phyloP scores from a whole-genome alignment of 2,113 vertebrate genomes.

The Gallinago jamesoni region DNA sequence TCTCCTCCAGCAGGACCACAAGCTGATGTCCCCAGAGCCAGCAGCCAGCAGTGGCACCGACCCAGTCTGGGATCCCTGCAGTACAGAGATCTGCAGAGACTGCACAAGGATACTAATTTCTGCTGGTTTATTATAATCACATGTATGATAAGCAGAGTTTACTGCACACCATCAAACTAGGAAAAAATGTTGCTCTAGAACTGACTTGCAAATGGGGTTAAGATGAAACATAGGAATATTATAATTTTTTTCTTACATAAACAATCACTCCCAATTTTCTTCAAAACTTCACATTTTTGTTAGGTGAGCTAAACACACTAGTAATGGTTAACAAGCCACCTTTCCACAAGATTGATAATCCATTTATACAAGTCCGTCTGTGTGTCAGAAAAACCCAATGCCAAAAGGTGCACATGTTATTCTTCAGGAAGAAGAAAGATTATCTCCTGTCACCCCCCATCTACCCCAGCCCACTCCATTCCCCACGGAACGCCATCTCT shows the following conservation, averaged over 20 bases:
- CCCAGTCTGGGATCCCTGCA: neutral
- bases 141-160: neutral
- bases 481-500: neutral
- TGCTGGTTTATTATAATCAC: neutral
- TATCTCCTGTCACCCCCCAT: neutral
- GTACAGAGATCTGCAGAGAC: neutral
- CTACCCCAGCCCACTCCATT: neutral
- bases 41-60: neutral
- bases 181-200: neutral
- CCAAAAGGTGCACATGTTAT: fast-evolving
- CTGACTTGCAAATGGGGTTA: neutral
- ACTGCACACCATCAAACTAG: neutral
- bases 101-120: neutral
- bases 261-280: neutral
- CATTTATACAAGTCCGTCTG: neutral
- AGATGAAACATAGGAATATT: neutral
- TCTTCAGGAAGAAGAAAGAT: neutral
- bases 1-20: neutral
- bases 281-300: neutral
- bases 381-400: neutral
- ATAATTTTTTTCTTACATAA: neutral
- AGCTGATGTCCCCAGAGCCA: fast-evolving
- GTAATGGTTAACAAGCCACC: neutral
- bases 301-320: neutral
- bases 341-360: neutral